Evolutionary conservation across 2,113 vertebrate species (phyloP).

Genomic region (Dasyurus viverrinus): DNA sequence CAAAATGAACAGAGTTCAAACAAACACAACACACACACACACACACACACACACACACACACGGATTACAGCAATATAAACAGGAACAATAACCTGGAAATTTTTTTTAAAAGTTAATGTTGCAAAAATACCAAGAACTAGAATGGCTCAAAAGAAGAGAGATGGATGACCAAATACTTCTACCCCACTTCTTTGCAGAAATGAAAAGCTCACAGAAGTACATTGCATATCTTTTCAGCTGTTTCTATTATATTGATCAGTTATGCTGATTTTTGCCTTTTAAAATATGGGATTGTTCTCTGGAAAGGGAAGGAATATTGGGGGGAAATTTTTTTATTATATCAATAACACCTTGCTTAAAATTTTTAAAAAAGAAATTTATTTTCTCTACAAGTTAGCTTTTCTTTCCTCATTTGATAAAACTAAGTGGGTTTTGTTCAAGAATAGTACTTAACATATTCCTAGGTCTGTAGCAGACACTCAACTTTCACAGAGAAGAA

Average conservation of each 20-base stretch:
- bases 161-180: too few relatives aligned
- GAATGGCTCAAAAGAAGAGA: background rate
- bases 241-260: background rate
- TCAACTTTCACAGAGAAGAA: background rate
- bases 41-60: too few relatives aligned
- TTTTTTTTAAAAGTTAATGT: background rate
- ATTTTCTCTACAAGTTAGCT: background rate
- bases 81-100: background rate
- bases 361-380: background rate
- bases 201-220: too few relatives aligned
- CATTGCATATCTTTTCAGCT: background rate
- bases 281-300: background rate
- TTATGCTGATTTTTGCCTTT: background rate
- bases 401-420: background rate
- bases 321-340: background rate
- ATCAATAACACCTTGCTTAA: background rate
- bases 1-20: background rate
- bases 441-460: background rate
- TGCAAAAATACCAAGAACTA: background rate
- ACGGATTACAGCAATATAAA: background rate
- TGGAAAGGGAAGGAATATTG: background rate
- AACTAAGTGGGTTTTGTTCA: background rate
- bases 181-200: too few relatives aligned
- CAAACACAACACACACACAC: background rate
- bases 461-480: background rate